Conservation (phyloP, 1,140 invertebrate genomes). For the Hycleus cichorii region DNA sequence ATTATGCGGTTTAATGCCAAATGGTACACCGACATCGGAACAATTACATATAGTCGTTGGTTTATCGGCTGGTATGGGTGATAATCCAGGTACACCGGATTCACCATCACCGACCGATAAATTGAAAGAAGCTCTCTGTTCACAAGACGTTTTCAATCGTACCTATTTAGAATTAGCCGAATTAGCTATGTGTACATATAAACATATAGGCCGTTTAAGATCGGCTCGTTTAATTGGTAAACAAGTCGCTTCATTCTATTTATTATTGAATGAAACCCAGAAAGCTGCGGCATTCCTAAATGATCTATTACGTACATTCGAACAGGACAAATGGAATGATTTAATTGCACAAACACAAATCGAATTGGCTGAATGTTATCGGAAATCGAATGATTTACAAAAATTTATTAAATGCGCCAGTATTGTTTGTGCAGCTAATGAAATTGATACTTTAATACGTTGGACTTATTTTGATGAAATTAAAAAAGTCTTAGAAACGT, state of each 20-base stretch:
- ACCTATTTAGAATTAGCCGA: constrained; percentile 89
- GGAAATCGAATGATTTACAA: constrained; percentile 65
- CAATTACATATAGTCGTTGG: constrained; percentile 86
- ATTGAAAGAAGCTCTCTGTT: constrained; percentile 84
- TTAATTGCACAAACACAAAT: constrained; percentile 74
- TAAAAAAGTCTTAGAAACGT: constrained; percentile 55
- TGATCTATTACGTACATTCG: constrained; percentile 79
- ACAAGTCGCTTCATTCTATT: constrained; percentile 85
- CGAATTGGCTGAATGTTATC: constrained; percentile 79
- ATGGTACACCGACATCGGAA: constrained; percentile 70
- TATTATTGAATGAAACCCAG: constrained; percentile 74
- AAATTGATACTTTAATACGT: constrained; percentile 64
- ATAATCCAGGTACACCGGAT: constrained; percentile 48
- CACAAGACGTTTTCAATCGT: constrained; percentile 80
- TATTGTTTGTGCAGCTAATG: constrained; percentile 63
- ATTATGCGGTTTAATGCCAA: constrained; percentile 87
- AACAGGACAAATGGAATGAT: constrained; percentile 77
- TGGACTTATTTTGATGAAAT: constrained; percentile 72
- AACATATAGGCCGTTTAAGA: constrained; percentile 82
- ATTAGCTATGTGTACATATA: constrained; percentile 92
- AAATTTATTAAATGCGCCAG: constrained; percentile 68
- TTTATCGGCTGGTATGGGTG: constrained; percentile 82
- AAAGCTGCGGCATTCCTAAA: constrained; percentile 84
- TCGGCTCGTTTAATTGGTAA: constrained; percentile 81
- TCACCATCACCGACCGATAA: constrained; percentile 70